These are phyloP conservation scores for Cyclargus thomasi DNA, from an alignment of 1,140 invertebrate species.

Conservation along the genomic window DNA sequence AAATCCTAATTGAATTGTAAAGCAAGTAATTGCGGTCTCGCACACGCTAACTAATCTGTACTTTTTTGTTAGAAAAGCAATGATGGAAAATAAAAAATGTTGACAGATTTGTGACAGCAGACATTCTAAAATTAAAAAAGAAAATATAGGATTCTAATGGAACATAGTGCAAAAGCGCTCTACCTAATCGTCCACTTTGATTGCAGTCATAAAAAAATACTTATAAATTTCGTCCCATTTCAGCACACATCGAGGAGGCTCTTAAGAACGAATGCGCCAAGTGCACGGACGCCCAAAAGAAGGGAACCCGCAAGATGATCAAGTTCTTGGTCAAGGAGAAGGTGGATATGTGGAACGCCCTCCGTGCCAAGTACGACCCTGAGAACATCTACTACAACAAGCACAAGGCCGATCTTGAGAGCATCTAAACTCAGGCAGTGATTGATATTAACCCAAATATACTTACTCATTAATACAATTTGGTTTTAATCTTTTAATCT, in stretches of 20 bases:
- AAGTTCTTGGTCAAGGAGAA: slow-evolving; percentile 76
- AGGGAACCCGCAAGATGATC: slow-evolving; percentile 74
- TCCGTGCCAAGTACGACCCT: slow-evolving; percentile 79
- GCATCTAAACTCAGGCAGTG: not conserved
- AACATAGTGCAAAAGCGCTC: too few species aligned
- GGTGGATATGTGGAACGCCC: slow-evolving; percentile 75
- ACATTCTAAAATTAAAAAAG: too few species aligned
- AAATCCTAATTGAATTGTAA: too few species aligned
- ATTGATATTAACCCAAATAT: not conserved
- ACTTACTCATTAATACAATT: not conserved
- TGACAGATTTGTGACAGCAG: too few species aligned
- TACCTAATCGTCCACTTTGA: too few species aligned
- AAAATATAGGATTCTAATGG: too few species aligned
- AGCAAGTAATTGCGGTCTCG: too few species aligned
- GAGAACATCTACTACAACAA: slow-evolving; percentile 74
- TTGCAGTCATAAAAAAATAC: not conserved
- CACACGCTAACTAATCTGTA: too few species aligned
- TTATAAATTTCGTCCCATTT: slow-evolving; percentile 25
- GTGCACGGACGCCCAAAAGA: slow-evolving; percentile 77
- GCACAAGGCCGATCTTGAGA: slow-evolving; percentile 65
- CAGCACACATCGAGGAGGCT: slow-evolving; percentile 77
- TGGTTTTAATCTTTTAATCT: too few species aligned
- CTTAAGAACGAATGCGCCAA: slow-evolving; percentile 78
- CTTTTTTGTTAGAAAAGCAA: too few species aligned
- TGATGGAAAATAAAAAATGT: too few species aligned